Evolutionary conservation across 2,797 vertebrate genomes (phyloP), one percentile per base, ranked within the genome.

Genomic region (Megaceryle alcyon): DNA sequence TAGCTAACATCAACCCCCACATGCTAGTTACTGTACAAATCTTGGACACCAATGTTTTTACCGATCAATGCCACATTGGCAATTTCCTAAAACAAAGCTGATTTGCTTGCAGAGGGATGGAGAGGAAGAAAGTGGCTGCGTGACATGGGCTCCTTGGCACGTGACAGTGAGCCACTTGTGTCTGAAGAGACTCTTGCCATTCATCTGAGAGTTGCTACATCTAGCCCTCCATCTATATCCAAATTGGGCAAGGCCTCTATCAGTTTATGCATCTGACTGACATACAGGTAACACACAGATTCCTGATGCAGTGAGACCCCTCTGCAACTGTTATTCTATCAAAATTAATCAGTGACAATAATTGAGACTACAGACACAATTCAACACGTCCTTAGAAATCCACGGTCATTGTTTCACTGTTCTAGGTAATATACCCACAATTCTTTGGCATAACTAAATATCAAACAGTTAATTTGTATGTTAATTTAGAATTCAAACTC

Each of bases 361-460:
- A 75, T 4, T 49, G 28, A 76, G 37, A 63, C 16, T 17, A 59
- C 14, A 76, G 66, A 18, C 4, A 54, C 8, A 79, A 43, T 12
- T 37, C 28, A 20, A 14, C 31, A 46, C 9, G 13, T 33, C 37
- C 46, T 71, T 81, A 59, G 41, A 92, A 92, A 87, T 20, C 12
- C 0, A 0, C 3, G 14, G 39, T 44, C 7, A 65, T 10, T 57
- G 46, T 39, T 89, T 39, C 8, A 7, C 4, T 19, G 10, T 59
- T 82, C 14, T 51, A 82, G 33, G 37, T 43, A 87, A 54, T 64
- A 81, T 11, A 82, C 3, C 49, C 29, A 31, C 51, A 78, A n/a
- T 19, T 81, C 9, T 83, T 53, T 6, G 23, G 19, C 68, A 61
- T 16, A 81, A 31, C 21, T 60, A 64, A 87, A 37, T 10, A 77